Conservation (phyloP, 2,888 invertebrate genomes). For the Neoaliturus tenellus region DNA sequence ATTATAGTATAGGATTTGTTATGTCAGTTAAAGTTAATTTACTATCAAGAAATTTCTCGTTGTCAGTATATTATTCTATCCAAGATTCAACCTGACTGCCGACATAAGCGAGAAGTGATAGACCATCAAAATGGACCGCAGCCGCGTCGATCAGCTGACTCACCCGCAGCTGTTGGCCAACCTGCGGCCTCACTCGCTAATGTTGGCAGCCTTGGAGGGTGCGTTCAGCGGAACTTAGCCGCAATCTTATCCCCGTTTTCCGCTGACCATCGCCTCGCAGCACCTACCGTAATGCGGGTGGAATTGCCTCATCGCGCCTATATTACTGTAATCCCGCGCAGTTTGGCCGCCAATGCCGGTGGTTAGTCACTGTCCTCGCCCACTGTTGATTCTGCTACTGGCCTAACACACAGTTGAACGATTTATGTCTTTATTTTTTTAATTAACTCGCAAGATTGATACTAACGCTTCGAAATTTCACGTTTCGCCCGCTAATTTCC, state of each 20-base stretch:
- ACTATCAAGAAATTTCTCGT: no score
- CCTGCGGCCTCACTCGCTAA: background rate
- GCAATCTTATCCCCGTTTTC: background rate
- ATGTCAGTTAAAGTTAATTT: no score
- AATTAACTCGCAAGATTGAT: background rate
- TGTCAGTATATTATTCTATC: no score
- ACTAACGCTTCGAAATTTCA: background rate
- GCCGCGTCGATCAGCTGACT: background rate
- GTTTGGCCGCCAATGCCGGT: background rate
- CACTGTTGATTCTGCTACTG: background rate
- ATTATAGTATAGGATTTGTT: no score
- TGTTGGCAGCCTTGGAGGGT: background rate
- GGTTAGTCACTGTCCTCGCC: background rate
- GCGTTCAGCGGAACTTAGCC: background rate
- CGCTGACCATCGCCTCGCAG: background rate
- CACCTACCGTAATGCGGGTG: background rate
- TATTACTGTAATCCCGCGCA: constrained; percentile 2
- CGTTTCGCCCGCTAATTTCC: background rate
- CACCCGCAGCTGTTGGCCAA: background rate
- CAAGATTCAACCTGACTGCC: no score
- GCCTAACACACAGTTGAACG: background rate
- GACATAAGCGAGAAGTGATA: no score
- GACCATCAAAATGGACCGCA: no score
- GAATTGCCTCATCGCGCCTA: background rate
- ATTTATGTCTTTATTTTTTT: background rate